Evolutionary conservation across 2,113 vertebrate genomes (phyloP).

Genomic region (Notechis scutatus): DNA sequence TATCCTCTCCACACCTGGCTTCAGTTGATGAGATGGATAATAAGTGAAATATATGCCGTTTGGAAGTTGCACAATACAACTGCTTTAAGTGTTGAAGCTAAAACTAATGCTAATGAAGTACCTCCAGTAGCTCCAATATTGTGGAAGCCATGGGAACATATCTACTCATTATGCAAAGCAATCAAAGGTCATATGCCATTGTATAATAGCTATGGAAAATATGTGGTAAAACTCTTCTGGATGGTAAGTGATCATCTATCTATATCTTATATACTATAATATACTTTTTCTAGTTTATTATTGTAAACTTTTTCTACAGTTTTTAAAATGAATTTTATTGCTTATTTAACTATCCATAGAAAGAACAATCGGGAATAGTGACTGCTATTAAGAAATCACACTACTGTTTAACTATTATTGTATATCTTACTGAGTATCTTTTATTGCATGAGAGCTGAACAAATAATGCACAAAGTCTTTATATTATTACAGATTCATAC

Average conservation of each 20-base stretch:
- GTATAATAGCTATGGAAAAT: constrained; percentile 90
- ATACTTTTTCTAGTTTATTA: no score
- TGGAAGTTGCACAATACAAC: constrained; percentile 74
- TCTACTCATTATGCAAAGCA: constrained; percentile 87
- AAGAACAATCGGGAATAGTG: neutral
- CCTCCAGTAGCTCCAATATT: constrained; percentile 10
- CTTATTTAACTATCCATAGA: neutral
- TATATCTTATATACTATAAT: neutral
- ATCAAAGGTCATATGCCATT: constrained; percentile 77
- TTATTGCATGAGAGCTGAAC: neutral
- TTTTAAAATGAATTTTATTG: neutral
- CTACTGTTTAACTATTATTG: neutral
- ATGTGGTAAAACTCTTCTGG: constrained; percentile 88
- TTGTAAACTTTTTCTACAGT: neutral
- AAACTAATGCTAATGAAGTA: constrained; percentile 35
- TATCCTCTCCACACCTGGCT: constrained; percentile 4
- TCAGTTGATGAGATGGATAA: constrained; percentile 90
- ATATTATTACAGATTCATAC: neutral
- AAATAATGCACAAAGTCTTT: neutral
- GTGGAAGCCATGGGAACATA: constrained; percentile 95
- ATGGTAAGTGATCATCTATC: constrained; percentile 78
- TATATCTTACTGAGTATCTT: neutral
- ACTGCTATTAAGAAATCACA: neutral
- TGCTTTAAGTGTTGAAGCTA: constrained; percentile 47
- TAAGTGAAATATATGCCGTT: constrained; percentile 84